Evolutionary conservation across 1,140 invertebrate genomes (phyloP).

Genomic region (Capitella teleta): DNA sequence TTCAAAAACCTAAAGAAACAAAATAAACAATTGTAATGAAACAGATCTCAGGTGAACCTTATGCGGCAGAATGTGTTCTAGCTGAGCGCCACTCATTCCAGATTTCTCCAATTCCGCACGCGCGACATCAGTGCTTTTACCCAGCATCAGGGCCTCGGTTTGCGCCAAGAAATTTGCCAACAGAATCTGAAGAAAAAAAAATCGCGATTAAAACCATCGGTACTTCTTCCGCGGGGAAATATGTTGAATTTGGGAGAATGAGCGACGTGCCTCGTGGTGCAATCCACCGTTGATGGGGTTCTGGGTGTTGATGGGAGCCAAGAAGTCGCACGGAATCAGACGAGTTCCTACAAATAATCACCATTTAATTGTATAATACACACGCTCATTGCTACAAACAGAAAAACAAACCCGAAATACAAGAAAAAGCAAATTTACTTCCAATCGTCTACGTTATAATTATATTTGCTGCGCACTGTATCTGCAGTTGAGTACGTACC

Average conservation of each 20-base stretch:
- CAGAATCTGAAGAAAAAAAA: constrained; percentile 58
- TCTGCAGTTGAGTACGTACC: constrained; percentile 17
- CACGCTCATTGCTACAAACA: too few species aligned
- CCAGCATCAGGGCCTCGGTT: constrained; percentile 62
- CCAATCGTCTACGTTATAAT: background rate
- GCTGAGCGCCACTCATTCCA: constrained; percentile 35
- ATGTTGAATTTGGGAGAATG: background rate
- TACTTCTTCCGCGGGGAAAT: too few species aligned
- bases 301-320: constrained; percentile 82
- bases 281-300: constrained; percentile 73
- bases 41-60: constrained; percentile 47
- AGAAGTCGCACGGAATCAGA: constrained; percentile 93
- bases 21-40: constrained; percentile 2
- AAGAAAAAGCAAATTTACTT: background rate
- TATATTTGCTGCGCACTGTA: background rate
- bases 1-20: constrained; percentile 59
- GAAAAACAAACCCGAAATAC: background rate
- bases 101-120: constrained; percentile 30
- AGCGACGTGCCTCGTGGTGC: constrained; percentile 52
- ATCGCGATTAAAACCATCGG: background rate
- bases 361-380: too few species aligned
- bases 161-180: constrained; percentile 96
- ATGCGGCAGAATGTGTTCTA: constrained; percentile 78
- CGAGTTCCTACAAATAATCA: constrained; percentile 46
- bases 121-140: constrained; percentile 36